phyloP scores from a whole-genome alignment of 2,797 vertebrate genomes.

The Cottoperca gobio region DNA sequence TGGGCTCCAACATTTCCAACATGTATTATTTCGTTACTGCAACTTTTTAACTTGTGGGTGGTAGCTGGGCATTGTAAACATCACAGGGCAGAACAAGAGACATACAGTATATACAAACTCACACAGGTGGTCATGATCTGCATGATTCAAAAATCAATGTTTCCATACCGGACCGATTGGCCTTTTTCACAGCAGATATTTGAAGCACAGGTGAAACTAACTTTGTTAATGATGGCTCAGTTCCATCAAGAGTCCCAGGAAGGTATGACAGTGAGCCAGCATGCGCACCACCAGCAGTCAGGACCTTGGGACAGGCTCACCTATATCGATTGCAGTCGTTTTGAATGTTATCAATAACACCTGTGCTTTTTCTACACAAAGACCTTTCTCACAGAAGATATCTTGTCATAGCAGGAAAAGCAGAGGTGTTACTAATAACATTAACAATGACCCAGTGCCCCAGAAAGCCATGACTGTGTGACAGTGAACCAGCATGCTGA shows the following conservation, averaged over 20 bases:
- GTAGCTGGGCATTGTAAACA: not conserved
- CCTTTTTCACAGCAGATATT: too few species aligned
- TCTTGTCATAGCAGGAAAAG: too few species aligned
- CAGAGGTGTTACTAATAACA: not conserved
- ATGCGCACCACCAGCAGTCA: too few species aligned
- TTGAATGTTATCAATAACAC: not conserved
- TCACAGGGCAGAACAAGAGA: not conserved
- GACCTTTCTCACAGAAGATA: not conserved
- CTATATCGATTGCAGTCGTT: not conserved
- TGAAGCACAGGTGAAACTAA: too few species aligned
- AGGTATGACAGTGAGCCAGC: too few species aligned
- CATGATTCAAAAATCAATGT: too few species aligned
- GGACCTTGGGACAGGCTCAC: fast-evolving
- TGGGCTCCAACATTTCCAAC: not conserved
- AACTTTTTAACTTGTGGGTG: not conserved
- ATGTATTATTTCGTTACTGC: too few species aligned
- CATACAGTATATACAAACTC: not conserved
- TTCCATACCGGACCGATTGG: too few species aligned
- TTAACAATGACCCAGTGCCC: not conserved
- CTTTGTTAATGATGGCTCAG: too few species aligned
- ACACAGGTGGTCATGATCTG: not conserved
- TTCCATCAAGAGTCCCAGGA: too few species aligned
- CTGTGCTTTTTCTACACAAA: not conserved
- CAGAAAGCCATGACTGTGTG: not conserved
- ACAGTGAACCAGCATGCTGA: not conserved